Evolutionary conservation across 2,113 vertebrate genomes (phyloP), one percentile per base, ranked within the genome.

Genomic region (Indri indri): DNA sequence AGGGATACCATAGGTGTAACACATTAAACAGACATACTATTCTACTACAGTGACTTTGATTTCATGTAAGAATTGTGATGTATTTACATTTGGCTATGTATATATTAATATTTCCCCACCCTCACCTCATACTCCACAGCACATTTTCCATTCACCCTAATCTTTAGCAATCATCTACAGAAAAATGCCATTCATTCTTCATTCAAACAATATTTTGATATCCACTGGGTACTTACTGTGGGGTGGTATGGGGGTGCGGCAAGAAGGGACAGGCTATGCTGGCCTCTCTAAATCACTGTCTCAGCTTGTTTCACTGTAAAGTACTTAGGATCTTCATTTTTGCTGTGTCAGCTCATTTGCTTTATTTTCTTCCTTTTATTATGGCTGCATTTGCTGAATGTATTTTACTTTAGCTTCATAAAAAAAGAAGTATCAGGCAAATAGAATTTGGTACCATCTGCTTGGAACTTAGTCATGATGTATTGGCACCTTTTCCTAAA

Each of bases 361-460:
- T 88, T 61, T 30, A 32, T 18, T 32, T 42, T 22, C 20, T 34
- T 52, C 27, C 73, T 42, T 71, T 96, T 97, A 84, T 59, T 37
- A 82, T 89, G 45, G 32, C 45, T 93, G 47, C 34, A 61, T 87
- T 82, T 79, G 54, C 83, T 79, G 42, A 93, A 40, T 14, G 18
- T 73, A 88, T 96, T 96, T 95, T 88, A 76, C 52, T 94, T 95
- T 50, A 76, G 68, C 68, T 42, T 92, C 74, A 82, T 83, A 52
- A 92, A 92, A 59, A 40, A 74, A 76, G 32, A 89, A 89, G 54
- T 57, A 83, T 88, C 57, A 92, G 82, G 54, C 93, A 96, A 96
- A 84, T 59, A 83, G 92, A 96, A 84, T 96, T 94, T 97, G 95
- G 57, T 45, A 89, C 80, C 95, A 83, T 95, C 92, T 98, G 80